These are phyloP conservation scores for Cheilosia pagana DNA, from an alignment of 2,888 invertebrate genomes.

Conservation along the genomic window DNA sequence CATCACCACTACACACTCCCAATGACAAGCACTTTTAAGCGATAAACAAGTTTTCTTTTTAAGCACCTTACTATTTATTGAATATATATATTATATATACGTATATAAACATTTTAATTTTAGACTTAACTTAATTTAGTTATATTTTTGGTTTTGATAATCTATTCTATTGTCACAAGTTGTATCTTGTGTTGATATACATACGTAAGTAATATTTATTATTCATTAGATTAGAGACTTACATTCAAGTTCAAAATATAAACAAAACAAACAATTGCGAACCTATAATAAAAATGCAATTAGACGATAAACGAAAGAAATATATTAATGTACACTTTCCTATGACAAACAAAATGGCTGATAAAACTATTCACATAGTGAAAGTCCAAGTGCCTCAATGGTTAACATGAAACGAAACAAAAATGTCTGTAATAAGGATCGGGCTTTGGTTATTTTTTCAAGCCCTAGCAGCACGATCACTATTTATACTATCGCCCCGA, in stretches of 20 bases:
- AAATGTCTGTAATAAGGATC: slow-evolving; percentile 17
- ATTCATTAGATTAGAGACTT: slow-evolving; percentile 61
- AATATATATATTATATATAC: slow-evolving; percentile 56
- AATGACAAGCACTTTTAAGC: slow-evolving; percentile 81
- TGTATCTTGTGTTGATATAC: slow-evolving; percentile 54
- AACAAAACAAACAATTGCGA: slow-evolving; percentile 36
- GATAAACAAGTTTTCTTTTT: slow-evolving; percentile 65
- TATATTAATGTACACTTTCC: slow-evolving; percentile 18
- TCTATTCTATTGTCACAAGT: slow-evolving; percentile 61
- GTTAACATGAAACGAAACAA: slow-evolving; percentile 5
- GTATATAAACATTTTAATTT: slow-evolving; percentile 62
- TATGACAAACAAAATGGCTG: slow-evolving; percentile 43
- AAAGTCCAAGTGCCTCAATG: slow-evolving; percentile 58
- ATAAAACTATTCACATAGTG: slow-evolving; percentile 47
- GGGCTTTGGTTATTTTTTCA: slow-evolving; percentile 16
- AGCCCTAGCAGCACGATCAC: slow-evolving; percentile 22
- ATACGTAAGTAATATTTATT: slow-evolving; percentile 73
- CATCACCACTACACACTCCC: slow-evolving; percentile 82
- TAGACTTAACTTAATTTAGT: slow-evolving; percentile 70
- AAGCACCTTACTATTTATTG: slow-evolving; percentile 73
- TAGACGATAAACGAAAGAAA: slow-evolving; percentile 25
- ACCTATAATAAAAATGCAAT: slow-evolving; percentile 48
- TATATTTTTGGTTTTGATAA: slow-evolving; percentile 39
- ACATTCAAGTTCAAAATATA: slow-evolving; percentile 65
- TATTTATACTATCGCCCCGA: neutral